phyloP scores from a whole-genome alignment of 2,113 vertebrate genomes.

The Sigmodon hispidus region DNA sequence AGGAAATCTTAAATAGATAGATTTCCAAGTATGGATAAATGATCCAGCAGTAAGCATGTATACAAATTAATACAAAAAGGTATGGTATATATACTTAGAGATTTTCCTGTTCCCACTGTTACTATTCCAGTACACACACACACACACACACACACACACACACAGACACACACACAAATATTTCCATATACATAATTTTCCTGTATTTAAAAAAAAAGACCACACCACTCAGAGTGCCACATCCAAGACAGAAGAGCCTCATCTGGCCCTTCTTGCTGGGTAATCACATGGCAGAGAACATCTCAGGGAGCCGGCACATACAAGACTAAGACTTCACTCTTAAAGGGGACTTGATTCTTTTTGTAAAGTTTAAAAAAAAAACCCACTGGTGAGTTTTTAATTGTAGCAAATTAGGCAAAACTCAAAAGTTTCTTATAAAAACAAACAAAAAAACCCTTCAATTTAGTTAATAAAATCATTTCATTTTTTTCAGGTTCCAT shows the following conservation, averaged over 20 bases:
- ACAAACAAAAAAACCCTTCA: conserved; percentile 11
- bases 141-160: no score
- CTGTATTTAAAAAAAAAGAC: background rate
- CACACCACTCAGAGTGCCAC: background rate
- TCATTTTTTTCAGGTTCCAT: conserved; percentile 7
- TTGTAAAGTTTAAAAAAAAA: background rate
- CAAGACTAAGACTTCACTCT: background rate
- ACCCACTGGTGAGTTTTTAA: background rate
- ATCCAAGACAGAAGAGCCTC: no score
- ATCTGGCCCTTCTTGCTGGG: background rate
- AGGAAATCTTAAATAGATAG: background rate
- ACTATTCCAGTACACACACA: background rate
- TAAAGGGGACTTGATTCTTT: background rate
- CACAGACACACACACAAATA: no score
- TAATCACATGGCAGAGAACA: background rate
- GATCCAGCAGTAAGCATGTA: background rate
- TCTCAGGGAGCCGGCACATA: background rate
- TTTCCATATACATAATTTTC: background rate
- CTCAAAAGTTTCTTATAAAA: conserved; percentile 1
- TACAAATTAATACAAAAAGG: background rate
- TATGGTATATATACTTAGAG: background rate
- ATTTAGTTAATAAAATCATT: conserved; percentile 25
- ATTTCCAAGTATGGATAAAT: background rate
- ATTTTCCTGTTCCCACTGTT: background rate
- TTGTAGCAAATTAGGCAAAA: background rate